phyloP scores from a whole-genome alignment of 2,888 invertebrate species.

The Leptinotarsa peninsularis region DNA sequence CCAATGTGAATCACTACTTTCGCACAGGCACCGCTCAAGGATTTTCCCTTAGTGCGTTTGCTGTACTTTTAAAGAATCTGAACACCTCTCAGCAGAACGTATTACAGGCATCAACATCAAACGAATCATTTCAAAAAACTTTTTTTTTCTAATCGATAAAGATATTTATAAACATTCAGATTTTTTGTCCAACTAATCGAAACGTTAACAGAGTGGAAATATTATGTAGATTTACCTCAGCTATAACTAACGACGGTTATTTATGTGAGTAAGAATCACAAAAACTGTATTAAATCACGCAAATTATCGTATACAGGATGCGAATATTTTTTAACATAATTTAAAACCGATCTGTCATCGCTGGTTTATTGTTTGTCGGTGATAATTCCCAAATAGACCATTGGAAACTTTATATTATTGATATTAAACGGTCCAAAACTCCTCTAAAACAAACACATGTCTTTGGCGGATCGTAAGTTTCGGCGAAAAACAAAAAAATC shows the following conservation, averaged over 20 bases:
- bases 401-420: conserved; percentile 44
- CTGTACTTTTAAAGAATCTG: too few species aligned
- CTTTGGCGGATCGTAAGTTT: conserved; percentile 47
- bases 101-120: too few species aligned
- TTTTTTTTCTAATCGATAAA: too few species aligned
- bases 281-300: neutral
- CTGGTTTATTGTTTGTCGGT: conserved; percentile 43
- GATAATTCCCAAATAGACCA: conserved; percentile 43
- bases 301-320: neutral
- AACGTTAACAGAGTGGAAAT: too few species aligned
- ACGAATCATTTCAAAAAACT: too few species aligned
- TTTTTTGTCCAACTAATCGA: too few species aligned
- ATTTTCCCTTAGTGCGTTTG: too few species aligned
- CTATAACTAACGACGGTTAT: neutral
- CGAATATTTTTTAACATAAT: conserved; percentile 21
- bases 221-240: too few species aligned
- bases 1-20: too few species aligned
- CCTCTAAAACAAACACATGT: conserved; percentile 50
- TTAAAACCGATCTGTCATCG: conserved; percentile 39
- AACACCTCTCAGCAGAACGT: too few species aligned
- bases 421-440: conserved; percentile 44
- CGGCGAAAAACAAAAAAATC: conserved; percentile 42
- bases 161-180: too few species aligned
- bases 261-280: neutral
- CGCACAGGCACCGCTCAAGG: too few species aligned